Evolutionary conservation across 2,797 vertebrate species (phyloP), one percentile per base, ranked within the genome.

Genomic region (Simalia tracyae): DNA sequence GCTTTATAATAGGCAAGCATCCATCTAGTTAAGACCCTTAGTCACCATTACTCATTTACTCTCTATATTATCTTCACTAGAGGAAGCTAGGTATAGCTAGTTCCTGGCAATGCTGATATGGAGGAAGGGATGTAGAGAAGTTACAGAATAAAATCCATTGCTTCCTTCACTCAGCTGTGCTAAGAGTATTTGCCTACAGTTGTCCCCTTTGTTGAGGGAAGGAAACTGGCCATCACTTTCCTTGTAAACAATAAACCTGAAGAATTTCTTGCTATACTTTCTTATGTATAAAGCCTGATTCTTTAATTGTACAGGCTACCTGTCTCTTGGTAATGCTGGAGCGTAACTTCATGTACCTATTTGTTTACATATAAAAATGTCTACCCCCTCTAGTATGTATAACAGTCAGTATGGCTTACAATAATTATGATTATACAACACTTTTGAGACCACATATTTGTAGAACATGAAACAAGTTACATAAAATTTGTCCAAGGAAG

Each of bases 401-500:
- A 88, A 63, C 28, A 66, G 8, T n/a, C 26, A 46, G 46, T 50
- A 50, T 57, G 24, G 28, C 57, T 90, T 84, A 84, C 72, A 84
- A 90, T n/a, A 81, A 84, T 42, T 89, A 36, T 59, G 59, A 81
- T 19, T 26, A 84, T 57, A 28, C 56, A 24, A 66, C 2, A 28
- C 1, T 72, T 86, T 86, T 60, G 94, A 64, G 24, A 26, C 90
- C 87, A 89, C 91, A 81, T 31, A 26, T 93, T 95, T 93, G 66
- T 28, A 81, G 63, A 94, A n/a, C 10, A 9, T 91, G 81, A 60
- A 72, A 50, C 91, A 93, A 85, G 84, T 93, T 42, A 68, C 92
- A 90, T 85, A 93, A 31, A 66, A 91, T 94, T 26, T 90, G 54
- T 91, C 19, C 61, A 72, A 7, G 95, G 90, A 60, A 89, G 36